Evolutionary conservation across 2,113 vertebrate species (phyloP).

Genomic region (Mohoua ochrocephala): DNA sequence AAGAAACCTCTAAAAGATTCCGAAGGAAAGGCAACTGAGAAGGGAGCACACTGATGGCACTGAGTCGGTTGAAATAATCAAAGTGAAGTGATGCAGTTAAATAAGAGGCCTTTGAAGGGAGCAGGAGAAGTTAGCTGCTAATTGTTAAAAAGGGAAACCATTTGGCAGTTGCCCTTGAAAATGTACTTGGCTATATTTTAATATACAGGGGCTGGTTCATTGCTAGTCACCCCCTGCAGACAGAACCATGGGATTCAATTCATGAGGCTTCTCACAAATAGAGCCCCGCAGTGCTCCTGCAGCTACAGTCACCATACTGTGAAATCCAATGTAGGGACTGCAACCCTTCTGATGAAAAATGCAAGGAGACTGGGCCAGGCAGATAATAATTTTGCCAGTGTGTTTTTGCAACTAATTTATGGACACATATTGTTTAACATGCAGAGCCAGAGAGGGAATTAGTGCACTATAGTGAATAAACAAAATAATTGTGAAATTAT

Average conservation of each 20-base stretch:
- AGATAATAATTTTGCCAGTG: not conserved
- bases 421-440: not conserved
- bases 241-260: conserved; percentile 32
- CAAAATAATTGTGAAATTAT: not conserved
- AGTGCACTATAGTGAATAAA: not conserved
- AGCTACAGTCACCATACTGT: not conserved
- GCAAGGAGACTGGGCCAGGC: not conserved
- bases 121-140: not conserved
- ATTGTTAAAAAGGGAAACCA: not conserved
- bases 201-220: not conserved
- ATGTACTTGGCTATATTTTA: not conserved
- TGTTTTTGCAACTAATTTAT: conserved; percentile 12
- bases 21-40: not conserved
- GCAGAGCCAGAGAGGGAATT: not conserved
- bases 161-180: conserved; percentile 10
- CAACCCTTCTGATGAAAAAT: not conserved
- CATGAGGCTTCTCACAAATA: not conserved
- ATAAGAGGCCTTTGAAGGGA: not conserved
- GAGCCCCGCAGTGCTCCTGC: not conserved
- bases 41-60: not conserved
- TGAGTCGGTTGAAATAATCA: not conserved
- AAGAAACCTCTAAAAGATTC: not conserved
- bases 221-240: not conserved
- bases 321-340: not conserved
- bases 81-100: not conserved